Conservation (phyloP, 2,888 invertebrate genomes). For the Cryptocephalus moraei region DNA sequence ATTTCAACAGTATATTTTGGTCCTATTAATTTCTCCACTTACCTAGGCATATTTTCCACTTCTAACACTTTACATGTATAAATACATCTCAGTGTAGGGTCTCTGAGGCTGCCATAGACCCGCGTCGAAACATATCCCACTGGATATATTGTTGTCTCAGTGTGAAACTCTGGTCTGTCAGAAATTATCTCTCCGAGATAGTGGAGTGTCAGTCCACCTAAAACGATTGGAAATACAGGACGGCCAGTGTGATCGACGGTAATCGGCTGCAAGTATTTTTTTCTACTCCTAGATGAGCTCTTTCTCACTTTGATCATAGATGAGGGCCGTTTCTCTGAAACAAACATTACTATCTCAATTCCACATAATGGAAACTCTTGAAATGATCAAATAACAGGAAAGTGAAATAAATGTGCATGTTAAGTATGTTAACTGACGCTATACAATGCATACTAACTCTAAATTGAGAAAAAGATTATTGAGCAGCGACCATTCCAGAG, state of each 20-base stretch:
- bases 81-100: constrained; percentile 58
- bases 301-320: constrained; percentile 19
- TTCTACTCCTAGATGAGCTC: constrained; percentile 27
- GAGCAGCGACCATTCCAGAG: too few species aligned
- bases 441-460: too few species aligned
- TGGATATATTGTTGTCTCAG: constrained; percentile 62
- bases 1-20: too few species aligned
- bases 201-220: constrained; percentile 61
- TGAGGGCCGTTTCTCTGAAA: constrained; percentile 2
- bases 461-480: too few species aligned
- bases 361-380: too few species aligned
- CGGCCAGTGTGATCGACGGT: constrained; percentile 55
- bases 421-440: too few species aligned
- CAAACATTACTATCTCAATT: too few species aligned
- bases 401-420: too few species aligned
- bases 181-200: constrained; percentile 65
- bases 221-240: constrained; percentile 61
- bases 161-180: constrained; percentile 58
- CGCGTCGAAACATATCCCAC: constrained; percentile 69
- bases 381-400: too few species aligned
- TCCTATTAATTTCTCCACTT: constrained; percentile 15
- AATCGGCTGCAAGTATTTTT: constrained; percentile 49
- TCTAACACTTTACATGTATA: constrained; percentile 77
- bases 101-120: constrained; percentile 60
- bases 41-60: constrained; percentile 57